A percentile compares a stretch with the other conserved stretches of the same genome.
Evolutionary conservation across 1,140 invertebrate genomes (phyloP).

Genomic region (Lucilia cuprina): DNA sequence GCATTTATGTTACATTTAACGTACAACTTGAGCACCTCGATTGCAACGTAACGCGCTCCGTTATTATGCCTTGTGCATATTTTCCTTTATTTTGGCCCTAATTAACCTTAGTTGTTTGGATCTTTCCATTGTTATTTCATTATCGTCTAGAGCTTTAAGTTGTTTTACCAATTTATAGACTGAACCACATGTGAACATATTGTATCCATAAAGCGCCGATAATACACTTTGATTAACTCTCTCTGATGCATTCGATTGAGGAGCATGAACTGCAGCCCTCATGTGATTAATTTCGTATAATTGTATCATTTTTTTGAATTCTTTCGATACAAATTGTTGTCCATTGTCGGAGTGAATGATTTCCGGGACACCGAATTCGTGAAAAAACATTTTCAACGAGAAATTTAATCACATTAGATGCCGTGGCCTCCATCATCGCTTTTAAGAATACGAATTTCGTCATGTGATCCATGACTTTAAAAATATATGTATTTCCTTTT

Average conservation of each 20-base stretch:
- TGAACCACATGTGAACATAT: not conserved
- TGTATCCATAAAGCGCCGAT: not conserved
- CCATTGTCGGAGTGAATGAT: not conserved
- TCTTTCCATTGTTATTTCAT: not conserved
- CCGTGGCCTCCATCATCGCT: not conserved
- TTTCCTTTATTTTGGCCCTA: slow-evolving; percentile 3
- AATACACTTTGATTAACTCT: slow-evolving; percentile 26
- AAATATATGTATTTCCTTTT: not conserved
- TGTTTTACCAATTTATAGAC: not conserved
- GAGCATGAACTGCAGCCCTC: not conserved
- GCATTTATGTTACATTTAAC: slow-evolving; percentile 20
- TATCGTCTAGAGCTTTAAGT: not conserved
- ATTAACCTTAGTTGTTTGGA: not conserved
- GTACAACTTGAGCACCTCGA: no score
- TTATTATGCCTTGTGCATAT: slow-evolving; percentile 4
- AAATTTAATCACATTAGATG: not conserved
- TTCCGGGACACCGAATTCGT: slow-evolving; percentile 6
- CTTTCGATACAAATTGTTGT: slow-evolving; percentile 19
- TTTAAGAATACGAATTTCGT: slow-evolving; percentile 23
- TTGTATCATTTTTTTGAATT: slow-evolving; percentile 5
- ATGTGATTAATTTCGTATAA: slow-evolving; percentile 1
- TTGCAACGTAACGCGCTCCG: not conserved
- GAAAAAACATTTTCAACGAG: slow-evolving; percentile 1
- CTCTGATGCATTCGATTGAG: slow-evolving; percentile 27
- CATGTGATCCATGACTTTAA: not conserved